Evolutionary conservation across 2,888 invertebrate species (phyloP), one percentile per base, ranked within the genome.

Genomic region (Ophion ventricosus): DNA sequence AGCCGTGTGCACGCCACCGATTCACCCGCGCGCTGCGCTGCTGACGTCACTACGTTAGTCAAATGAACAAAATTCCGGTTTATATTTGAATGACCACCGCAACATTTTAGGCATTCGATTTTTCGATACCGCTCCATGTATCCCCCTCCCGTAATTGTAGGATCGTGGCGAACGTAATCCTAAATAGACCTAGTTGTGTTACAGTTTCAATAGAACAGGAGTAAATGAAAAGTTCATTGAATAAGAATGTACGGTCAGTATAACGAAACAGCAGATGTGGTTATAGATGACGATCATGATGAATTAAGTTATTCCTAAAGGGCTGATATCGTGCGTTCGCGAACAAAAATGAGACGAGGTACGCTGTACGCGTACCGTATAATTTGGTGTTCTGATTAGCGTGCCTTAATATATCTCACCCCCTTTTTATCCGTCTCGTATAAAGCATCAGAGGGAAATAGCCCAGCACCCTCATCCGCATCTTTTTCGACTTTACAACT

Each of bases 401-500:
- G 54, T 8, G 20, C 49, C 54, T 26, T 64, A 49, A 35, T 63
- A 35, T 7, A 29, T 59, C 57, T 29, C 61, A 78, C 61, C 56
- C 40, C 54, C 67, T 61, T 23, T 57, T 29, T 20, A 25, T 59
- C 25, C 14, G n/a, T 59, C 26, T 63, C 43, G 35, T 57, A 69
- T 73, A 61, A 61, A 76, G 49, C 35, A 66, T 40, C 72, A 49
- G 54, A 56, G 56, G 56, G 35, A 64, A 75, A 74, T 61, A 74
- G 66, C 69, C 11, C 77, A 29, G 20, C 73, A 26, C 57, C 29
- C 64, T 66, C 73, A 43, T 81, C 56, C 80, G 78, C 83, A 75
- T 81, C 81, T 84, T 80, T 81, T 59, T 63, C 70, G 77, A 83
- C 70, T 84, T 84, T 59, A 81, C 81, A 85, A 82, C 85, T 85